phyloP scores from a whole-genome alignment of 2,888 invertebrate genomes.

The Ornithoptera priamus region DNA sequence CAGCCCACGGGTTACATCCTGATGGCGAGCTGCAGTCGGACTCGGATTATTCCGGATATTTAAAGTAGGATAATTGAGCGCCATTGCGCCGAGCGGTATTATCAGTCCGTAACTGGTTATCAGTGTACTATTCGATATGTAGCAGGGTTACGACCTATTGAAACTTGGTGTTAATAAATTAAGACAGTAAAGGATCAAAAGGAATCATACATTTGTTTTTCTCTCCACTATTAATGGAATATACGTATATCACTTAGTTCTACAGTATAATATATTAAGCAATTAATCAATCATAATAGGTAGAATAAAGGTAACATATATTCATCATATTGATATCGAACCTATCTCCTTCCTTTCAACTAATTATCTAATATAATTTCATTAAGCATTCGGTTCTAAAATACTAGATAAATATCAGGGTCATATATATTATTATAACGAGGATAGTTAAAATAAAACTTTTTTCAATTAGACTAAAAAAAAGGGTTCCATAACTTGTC shows the following conservation, averaged over 20 bases:
- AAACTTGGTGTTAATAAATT: not conserved
- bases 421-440: constrained; percentile 56
- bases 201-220: not conserved
- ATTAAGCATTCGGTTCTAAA: constrained; percentile 41
- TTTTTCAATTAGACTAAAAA: constrained; percentile 48
- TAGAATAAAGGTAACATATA: not conserved
- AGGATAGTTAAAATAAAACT: constrained; percentile 50
- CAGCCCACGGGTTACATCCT: constrained; percentile 8
- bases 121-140: not conserved
- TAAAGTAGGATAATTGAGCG: constrained; percentile 19
- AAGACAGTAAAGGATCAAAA: not conserved
- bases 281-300: not conserved
- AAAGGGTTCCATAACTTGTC: constrained; percentile 44
- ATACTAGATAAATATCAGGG: constrained; percentile 66
- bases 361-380: constrained; percentile 1
- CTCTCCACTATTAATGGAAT: not conserved
- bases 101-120: constrained; percentile 3
- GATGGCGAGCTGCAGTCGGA: constrained; percentile 9
- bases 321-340: constrained; percentile 2
- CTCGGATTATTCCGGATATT: constrained; percentile 14
- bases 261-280: not conserved
- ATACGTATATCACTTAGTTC: not conserved
- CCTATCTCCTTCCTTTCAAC: constrained; percentile 3
- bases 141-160: constrained; percentile 12
- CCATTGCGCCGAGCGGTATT: not conserved